phyloP scores from a whole-genome alignment of 2,797 vertebrate species.

The Psittacula derbiana region DNA sequence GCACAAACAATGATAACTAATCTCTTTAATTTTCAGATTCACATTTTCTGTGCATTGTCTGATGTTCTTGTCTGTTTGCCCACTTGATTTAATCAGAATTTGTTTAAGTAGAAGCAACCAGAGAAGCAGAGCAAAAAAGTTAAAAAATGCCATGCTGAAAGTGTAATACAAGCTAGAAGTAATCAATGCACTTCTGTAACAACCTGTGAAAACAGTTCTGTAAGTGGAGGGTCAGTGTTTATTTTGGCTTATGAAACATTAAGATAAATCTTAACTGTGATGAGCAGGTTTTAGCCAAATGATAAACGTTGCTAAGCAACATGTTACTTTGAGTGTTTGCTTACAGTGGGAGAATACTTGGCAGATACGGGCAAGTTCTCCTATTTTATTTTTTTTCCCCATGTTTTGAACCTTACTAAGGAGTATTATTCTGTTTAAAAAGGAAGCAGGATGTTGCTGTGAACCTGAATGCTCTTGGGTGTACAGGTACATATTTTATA shows the following conservation, averaged over 20 bases:
- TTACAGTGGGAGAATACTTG: not conserved
- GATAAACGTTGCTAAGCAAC: conserved; percentile 48
- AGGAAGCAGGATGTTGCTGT: not conserved
- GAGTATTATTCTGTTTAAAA: not conserved
- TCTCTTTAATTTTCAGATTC: not conserved
- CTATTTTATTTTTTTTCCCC: not conserved
- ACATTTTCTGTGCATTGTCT: not conserved
- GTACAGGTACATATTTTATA: not conserved
- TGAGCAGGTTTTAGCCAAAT: conserved; percentile 43
- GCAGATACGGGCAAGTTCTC: not conserved
- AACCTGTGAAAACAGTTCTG: conserved; percentile 79
- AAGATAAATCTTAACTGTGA: conserved; percentile 52
- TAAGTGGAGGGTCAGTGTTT: conserved; percentile 76
- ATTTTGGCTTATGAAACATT: conserved; percentile 75
- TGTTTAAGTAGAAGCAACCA: not conserved
- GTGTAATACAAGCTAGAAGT: not conserved
- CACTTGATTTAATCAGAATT: not conserved
- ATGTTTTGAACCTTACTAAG: not conserved
- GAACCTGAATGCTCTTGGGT: not conserved
- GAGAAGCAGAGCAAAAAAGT: not conserved
- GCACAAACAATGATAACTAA: not conserved
- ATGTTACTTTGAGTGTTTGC: not conserved
- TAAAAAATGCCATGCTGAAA: not conserved
- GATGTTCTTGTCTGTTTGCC: not conserved
- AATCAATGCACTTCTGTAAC: conserved; percentile 13